Evolutionary conservation across 2,113 vertebrate genomes (phyloP).

Genomic region (Telmatochromis brachygnathus): DNA sequence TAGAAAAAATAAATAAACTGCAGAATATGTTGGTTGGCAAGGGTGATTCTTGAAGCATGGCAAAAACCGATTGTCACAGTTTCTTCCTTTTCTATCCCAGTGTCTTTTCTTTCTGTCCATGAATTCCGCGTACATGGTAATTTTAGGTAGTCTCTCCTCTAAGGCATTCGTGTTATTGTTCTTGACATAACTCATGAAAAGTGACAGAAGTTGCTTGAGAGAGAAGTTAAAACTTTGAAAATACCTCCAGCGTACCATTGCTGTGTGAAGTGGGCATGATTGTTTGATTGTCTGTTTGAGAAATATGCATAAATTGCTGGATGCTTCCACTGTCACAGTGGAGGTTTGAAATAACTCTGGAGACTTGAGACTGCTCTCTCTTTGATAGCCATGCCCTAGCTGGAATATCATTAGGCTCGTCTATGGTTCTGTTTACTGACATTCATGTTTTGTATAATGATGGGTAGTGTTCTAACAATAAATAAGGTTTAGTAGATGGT

Average conservation of each 20-base stretch:
- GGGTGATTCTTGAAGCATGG: not conserved
- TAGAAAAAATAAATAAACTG: not conserved
- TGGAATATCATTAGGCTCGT: not conserved
- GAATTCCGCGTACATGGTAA: not conserved
- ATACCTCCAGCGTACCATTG: not conserved
- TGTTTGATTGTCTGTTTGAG: not conserved
- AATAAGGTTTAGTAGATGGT: constrained; percentile 10
- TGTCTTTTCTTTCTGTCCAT: not conserved
- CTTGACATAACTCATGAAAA: not conserved
- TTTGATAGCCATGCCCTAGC: not conserved
- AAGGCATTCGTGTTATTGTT: not conserved
- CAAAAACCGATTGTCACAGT: not conserved
- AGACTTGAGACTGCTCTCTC: not conserved
- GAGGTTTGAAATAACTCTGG: not conserved
- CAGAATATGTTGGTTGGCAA: not conserved
- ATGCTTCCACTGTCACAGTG: not conserved
- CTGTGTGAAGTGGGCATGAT: not conserved
- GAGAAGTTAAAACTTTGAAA: not conserved
- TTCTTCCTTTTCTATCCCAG: not conserved
- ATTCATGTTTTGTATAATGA: not conserved
- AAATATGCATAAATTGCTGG: not conserved
- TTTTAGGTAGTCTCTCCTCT: not conserved
- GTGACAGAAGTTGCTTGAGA: not conserved
- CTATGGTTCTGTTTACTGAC: not conserved
- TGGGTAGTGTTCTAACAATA: not conserved